Conservation (phyloP, 2,113 vertebrate species). For the Odontesthes bonariensis region DNA sequence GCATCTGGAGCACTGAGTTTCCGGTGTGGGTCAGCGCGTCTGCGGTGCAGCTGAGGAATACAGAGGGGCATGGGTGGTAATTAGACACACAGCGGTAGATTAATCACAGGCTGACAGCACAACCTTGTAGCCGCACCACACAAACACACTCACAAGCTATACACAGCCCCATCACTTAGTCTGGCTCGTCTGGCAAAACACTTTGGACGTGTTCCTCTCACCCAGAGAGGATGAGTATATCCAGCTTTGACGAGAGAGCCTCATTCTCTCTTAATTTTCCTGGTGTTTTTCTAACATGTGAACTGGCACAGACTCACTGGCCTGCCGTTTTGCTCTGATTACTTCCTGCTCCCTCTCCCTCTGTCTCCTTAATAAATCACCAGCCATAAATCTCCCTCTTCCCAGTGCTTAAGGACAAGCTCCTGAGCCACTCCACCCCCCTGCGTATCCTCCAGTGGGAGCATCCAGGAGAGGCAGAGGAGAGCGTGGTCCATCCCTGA, state of each 20-base stretch:
- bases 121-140: constrained; percentile 38
- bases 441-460: constrained; percentile 19
- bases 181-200: constrained; percentile 16
- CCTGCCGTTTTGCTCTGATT: constrained; percentile 51
- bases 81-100: constrained; percentile 72
- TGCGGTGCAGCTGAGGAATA: constrained; percentile 32
- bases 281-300: constrained; percentile 10
- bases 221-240: constrained; percentile 25
- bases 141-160: constrained; percentile 37
- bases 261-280: constrained; percentile 14
- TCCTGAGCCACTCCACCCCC: constrained; percentile 17
- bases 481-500: constrained; percentile 7
- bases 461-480: constrained; percentile 45
- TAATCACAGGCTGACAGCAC: constrained; percentile 69
- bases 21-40: constrained; percentile 63
- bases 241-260: constrained; percentile 6
- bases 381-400: constrained; percentile 27
- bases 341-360: constrained; percentile 28
- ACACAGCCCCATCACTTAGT: constrained; percentile 37
- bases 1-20: constrained; percentile 56
- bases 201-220: constrained; percentile 18
- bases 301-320: constrained; percentile 10
- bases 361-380: constrained; percentile 48
- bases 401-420: constrained; percentile 6
- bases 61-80: constrained; percentile 58